phyloP scores from a whole-genome alignment of 1,140 invertebrate species.

The Goniozus legneri region DNA sequence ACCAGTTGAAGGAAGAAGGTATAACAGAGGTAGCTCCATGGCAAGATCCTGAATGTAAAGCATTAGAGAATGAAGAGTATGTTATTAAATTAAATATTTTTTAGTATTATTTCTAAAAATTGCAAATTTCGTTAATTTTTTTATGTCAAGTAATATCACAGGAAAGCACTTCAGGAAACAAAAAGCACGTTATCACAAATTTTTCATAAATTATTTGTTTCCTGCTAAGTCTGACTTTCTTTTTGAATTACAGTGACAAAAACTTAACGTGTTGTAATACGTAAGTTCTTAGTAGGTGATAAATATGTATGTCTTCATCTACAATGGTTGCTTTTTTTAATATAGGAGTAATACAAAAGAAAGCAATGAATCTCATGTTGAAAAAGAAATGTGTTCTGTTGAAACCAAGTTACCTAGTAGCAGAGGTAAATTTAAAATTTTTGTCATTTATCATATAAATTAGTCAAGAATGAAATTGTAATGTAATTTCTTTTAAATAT shows the following conservation, averaged over 20 bases:
- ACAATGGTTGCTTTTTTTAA: constrained; percentile 15
- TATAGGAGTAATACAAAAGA: constrained; percentile 22
- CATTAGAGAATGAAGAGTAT: not conserved
- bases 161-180: constrained; percentile 12
- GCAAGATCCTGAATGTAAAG: constrained; percentile 41
- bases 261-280: constrained; percentile 14
- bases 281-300: constrained; percentile 17
- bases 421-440: constrained; percentile 32
- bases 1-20: constrained; percentile 76
- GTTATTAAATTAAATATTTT: not conserved
- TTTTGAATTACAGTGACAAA: constrained; percentile 23
- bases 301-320: constrained; percentile 16
- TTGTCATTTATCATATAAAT: not conserved
- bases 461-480: not conserved
- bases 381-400: constrained; percentile 26
- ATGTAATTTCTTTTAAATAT: constrained; percentile 10
- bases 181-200: constrained; percentile 12
- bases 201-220: not conserved
- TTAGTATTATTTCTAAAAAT: not conserved
- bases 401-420: constrained; percentile 40
- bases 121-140: not conserved
- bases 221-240: constrained; percentile 12
- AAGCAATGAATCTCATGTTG: constrained; percentile 20
- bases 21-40: constrained; percentile 67
- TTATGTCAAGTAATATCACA: constrained; percentile 7